Base-by-base conservation (phyloP, 2,113 vertebrate genomes). In the Potamarius usumacintae region DNA sequence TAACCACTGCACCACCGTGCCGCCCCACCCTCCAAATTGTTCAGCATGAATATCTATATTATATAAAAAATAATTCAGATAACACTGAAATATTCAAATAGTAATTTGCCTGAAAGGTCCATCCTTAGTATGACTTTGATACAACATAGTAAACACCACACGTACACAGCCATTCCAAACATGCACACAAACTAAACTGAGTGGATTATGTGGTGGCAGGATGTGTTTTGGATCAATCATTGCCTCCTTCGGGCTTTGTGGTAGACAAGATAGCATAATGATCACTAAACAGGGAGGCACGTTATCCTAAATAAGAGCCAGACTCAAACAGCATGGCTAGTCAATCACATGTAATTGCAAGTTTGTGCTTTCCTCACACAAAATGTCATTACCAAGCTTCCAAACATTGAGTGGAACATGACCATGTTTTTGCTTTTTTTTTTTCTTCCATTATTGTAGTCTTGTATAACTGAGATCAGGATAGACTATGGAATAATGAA, bases 171-270 rank as follows among this genome's bases (percentile, higher is more conserved):
- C 22, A 5, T 50, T 12, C 18, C 76, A n/a, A 7, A n/a, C 25
- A 53, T 7, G 12, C 77, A 79, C 5, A 55, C 77, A 55, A 8
- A 30, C 12, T 1, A 53, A 79, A 18, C 25, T 7, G 8, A 17
- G 6, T 57, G 77, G 22, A 27, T 79, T 52, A 17, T 18, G 50
- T 17, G n/a, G 52, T 53, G 22, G 27, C 12, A 79, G 52, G 25
- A 27, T 79, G n/a, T 79, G 77, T 79, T 79, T 79, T 55, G 77
- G 52, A 15, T 79, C 77, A 57, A 52, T 48, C 15, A 12, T 22
- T 55, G 50, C 22, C 48, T 53, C 50, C 25, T n/a, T 53, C n/a
- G 50, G 22, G 25, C 52, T 55, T 14, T 57, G 52, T 30, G n/a
- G 52, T 55, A 57, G 77, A 55, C 52, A 57, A 27, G 11, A 11